Evolutionary conservation across 2,797 vertebrate species (phyloP).

Genomic region (Coregonus sp.): DNA sequence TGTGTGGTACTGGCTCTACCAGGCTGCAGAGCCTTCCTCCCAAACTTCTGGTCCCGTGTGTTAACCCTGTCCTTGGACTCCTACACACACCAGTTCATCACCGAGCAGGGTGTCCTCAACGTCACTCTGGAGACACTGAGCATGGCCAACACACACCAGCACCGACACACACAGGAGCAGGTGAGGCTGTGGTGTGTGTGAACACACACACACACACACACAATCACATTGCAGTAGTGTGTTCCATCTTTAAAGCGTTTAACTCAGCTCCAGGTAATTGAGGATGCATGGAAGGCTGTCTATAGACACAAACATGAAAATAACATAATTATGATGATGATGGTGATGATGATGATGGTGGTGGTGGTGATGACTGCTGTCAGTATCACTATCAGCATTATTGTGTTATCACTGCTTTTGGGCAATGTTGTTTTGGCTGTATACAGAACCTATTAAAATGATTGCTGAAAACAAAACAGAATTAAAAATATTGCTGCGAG

Average conservation of each 20-base stretch:
- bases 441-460: no score
- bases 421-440: background rate
- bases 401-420: background rate
- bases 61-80: slow-evolving; percentile 81
- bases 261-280: background rate
- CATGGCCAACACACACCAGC: slow-evolving; percentile 43
- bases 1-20: slow-evolving; percentile 68
- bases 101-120: slow-evolving; percentile 80
- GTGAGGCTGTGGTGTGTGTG: slow-evolving; percentile 59
- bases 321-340: background rate
- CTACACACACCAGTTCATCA: slow-evolving; percentile 86
- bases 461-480: no score
- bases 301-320: no score
- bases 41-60: slow-evolving; percentile 83
- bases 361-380: background rate
- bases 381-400: background rate
- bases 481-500: no score
- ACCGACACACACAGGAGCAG: slow-evolving; percentile 39
- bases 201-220: background rate
- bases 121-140: slow-evolving; percentile 81
- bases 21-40: slow-evolving; percentile 77
- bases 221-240: background rate
- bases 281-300: background rate
- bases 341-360: background rate
- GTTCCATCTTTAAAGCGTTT: background rate